Base-by-base conservation (phyloP, 2,888 invertebrate genomes). In the Euplexia lucipara region DNA sequence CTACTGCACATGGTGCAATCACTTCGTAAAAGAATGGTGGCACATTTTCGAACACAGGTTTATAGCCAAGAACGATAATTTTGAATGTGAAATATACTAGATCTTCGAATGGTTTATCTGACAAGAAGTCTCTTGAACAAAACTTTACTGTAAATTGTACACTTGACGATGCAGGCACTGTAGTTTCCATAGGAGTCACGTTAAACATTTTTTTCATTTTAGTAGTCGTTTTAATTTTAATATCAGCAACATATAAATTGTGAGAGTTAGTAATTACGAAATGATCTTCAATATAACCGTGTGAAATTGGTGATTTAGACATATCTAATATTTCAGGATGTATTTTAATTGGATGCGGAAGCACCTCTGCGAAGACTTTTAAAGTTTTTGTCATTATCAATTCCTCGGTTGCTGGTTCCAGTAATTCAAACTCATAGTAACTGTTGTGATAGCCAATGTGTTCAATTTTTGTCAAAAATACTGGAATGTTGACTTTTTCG, bases 21-120 rank as follows among this genome's bases (percentile, higher is more conserved):
- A 93, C 83, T 86, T 93, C 93, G 60, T 92, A 93, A 80, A 87
- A 93, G 14, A 90, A 75, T 14, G 91, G 92, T 34, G 92, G 92
- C 0, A 88, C 82, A 70, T 90, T 86, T 22, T 77, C 62, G 70
- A 90, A 94, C 10, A 92, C 65, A 5, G 81, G 41, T 75, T 86
- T 81, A 65, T 86, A 65, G 2, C 92, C 93, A 39, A 61, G 63
- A 12, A 90, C 62, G 48, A 85, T 75, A 57, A 94, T 88, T 87
- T 94, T 91, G 32, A 94, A 78, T 3, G 91, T 92, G 73, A 93
- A 91, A 85, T 91, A 88, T 32, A 83, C 90, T 16, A 88, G 84
- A 47, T 91, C 86, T 5, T 91, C 83, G 0, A 60, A 56, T 39
- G 79, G 75, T 26, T 74, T 59, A 20, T 56, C 48, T 12, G 54